Evolutionary conservation across 2,797 vertebrate genomes (phyloP).

Genomic region (Arvicola amphibius): DNA sequence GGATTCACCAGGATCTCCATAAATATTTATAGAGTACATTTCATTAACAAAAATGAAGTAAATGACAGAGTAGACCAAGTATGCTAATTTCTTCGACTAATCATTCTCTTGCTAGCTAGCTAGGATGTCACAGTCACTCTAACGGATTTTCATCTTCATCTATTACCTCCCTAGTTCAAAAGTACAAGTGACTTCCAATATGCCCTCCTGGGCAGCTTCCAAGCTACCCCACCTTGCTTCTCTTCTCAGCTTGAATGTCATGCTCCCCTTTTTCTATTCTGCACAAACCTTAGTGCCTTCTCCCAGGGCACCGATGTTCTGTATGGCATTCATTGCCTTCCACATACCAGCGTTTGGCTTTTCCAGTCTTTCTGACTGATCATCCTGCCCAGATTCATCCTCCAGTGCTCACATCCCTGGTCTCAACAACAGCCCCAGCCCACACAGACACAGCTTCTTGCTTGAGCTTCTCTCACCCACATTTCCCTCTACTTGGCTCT

Average conservation of each 20-base stretch:
- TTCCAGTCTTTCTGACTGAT: neutral
- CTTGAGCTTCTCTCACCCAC: slow-evolving; percentile 45
- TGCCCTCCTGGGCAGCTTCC: slow-evolving; percentile 1
- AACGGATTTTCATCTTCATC: neutral
- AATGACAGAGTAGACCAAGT: neutral
- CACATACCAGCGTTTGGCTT: neutral
- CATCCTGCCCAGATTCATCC: neutral
- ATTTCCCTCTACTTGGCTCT: slow-evolving; percentile 28
- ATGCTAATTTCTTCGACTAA: neutral
- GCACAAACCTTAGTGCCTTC: neutral
- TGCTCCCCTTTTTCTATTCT: neutral
- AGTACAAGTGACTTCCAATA: neutral
- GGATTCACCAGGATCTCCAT: neutral
- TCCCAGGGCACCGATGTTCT: neutral
- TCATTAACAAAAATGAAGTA: neutral
- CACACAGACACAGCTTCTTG: neutral
- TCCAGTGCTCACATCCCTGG: neutral
- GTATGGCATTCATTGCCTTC: neutral
- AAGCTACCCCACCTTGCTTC: neutral
- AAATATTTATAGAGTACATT: neutral
- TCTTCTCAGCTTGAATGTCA: neutral
- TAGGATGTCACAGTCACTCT: neutral
- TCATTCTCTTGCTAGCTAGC: neutral
- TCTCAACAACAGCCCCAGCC: neutral
- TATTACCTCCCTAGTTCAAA: slow-evolving; percentile 26